A percentile compares a stretch with the other conserved stretches of the same genome.
Evolutionary conservation across 2,113 vertebrate species (phyloP).

Genomic region (Tetrao urogallus): DNA sequence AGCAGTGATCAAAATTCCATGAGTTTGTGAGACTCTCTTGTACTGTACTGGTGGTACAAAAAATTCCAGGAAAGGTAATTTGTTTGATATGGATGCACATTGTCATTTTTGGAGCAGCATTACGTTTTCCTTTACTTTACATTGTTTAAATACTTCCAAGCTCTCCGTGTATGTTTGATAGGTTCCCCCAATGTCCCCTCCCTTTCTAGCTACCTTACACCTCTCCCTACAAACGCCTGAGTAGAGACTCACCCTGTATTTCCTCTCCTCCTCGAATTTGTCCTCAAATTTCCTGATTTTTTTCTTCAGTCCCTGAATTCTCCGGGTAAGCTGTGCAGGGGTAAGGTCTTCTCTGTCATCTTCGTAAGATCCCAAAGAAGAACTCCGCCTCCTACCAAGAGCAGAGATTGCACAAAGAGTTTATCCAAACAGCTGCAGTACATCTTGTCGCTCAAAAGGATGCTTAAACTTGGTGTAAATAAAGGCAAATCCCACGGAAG

Average conservation of each 20-base stretch:
- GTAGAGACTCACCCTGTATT: slow-evolving; percentile 87
- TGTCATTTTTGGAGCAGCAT: neutral
- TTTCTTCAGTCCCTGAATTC: slow-evolving; percentile 94
- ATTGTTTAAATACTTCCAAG: neutral
- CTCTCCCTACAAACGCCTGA: neutral
- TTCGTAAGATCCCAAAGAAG: slow-evolving; percentile 91
- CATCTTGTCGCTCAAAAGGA: neutral
- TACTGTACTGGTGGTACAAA: neutral
- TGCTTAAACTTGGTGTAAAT: neutral
- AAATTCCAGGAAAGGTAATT: neutral
- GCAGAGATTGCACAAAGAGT: slow-evolving; percentile 17
- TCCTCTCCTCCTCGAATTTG: slow-evolving; percentile 93
- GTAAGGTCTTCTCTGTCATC: slow-evolving; percentile 92
- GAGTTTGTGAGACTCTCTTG: neutral
- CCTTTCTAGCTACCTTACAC: neutral
- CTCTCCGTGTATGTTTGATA: neutral
- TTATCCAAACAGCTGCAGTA: slow-evolving; percentile 7
- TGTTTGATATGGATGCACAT: neutral
- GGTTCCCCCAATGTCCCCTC: neutral
- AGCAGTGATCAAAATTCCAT: neutral
- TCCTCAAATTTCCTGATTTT: slow-evolving; percentile 97
- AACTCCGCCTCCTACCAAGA: slow-evolving; percentile 86
- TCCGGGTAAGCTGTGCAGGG: slow-evolving; percentile 90
- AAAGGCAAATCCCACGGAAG: neutral
- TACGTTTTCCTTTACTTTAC: neutral